Evolutionary conservation across 2,888 invertebrate genomes (phyloP), one percentile per base, ranked within the genome.

Genomic region (Platycheirus albimanus): DNA sequence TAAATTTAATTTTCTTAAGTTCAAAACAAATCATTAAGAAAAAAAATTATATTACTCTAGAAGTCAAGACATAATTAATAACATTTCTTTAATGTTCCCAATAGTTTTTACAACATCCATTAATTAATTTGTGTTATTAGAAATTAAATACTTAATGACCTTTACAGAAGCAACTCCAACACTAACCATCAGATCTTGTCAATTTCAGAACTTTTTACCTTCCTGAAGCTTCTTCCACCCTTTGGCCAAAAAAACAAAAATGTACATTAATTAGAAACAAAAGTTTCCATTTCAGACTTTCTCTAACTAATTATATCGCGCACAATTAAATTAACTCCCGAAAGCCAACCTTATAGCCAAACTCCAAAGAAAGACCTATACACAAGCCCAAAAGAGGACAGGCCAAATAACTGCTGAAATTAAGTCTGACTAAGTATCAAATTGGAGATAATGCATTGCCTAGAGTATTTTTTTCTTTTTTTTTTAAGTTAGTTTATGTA

Each of bases 231-330:
- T 10, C 15, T 6, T 24, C 11, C 24, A 28, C 13, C 54, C 19
- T 19, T 54, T 28, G 54, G 15, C 41, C 15, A 58, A 38, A 58
- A 41, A n/a, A n/a, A n/a, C n/a, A n/a, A n/a, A n/a, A 33, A 45
- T 30, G 30, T n/a, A 45, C 43, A 45, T 45, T 13, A 61, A 45
- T 61, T 43, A 19, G 11, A 15, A 3, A 13, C 6, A 19, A 45
- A 45, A 56, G 30, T 78, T 66, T 45, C 17, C 33, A 45, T 78
- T 49, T 51, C 17, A 20, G 36, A 78, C 72, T 72, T 79, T 79
- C 72, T 67, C 78, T 61, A 61, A 38, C 52, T 47, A 58, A 72
- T 45, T 54, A 54, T 54, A 36, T 58, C 41, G 56, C 47, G 67
- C 33, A 38, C 69, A 69, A 69, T 69, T 63, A 63, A 69, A 63